Evolutionary conservation across 2,113 vertebrate species (phyloP), one percentile per base, ranked within the genome.

Genomic region (Thymallus thymallus): DNA sequence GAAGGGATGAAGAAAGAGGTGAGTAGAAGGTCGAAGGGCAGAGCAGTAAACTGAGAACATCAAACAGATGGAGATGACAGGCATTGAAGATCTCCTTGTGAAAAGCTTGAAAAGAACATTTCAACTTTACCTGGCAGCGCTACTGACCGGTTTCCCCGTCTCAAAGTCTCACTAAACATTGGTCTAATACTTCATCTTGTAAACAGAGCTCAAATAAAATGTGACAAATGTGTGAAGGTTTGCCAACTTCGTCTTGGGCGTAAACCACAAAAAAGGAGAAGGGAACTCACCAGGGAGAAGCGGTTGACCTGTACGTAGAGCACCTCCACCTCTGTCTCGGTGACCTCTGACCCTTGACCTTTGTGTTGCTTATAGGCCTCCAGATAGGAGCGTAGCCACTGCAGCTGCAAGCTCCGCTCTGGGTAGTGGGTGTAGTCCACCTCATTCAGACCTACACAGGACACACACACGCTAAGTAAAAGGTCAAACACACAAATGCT

Each of bases 291-390:
- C 95, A 99, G 86, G 56, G 96, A 93, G 88, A 99, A 99, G 32
- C 92, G 90, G 91, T 99, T 98, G 85, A 99, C 97, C 83, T 99
- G 98, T 72, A 99, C 94, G n/a, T 96, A 97, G 1, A 99, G 94
- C 60, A 92, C 70, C 82, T 98, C 96, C 77, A 99, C 96, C 85
- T 99, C 96, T 61, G 85, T 87, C 72, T 95, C 94, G 20, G 94
- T 94, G 71, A 98, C 96, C 22, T 93, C 89, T 0, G 78, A 80
- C 22, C 88, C 87, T 82, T 94, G 94, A 30, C 94, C 96, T 85
- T 98, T 98, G 83, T 90, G 93, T 16, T 96, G 95, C 85, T 98
- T 97, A 87, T 95, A 98, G 71, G 96, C 95, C 88, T 98, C 96
- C 62, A 99, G 94, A 80, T 99, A 99, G 41, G 94, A 92, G 68